These are phyloP conservation scores for Orthosia gothica DNA, from an alignment of 2,888 invertebrate genomes.

Conservation along the genomic window DNA sequence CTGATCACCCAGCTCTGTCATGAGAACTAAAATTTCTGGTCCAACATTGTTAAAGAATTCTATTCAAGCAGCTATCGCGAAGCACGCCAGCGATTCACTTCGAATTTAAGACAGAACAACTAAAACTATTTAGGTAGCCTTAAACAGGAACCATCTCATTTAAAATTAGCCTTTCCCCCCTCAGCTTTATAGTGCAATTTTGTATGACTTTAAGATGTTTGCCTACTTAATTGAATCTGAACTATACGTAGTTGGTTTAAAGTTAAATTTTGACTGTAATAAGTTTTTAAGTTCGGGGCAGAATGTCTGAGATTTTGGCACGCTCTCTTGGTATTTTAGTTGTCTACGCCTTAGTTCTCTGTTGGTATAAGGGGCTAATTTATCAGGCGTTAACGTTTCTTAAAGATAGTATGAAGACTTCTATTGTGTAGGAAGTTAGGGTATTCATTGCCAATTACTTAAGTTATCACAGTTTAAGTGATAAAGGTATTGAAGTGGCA, in stretches of 20 bases:
- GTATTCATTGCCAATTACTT: slow-evolving; percentile 18
- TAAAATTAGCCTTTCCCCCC: slow-evolving; percentile 39
- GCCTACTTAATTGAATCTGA: slow-evolving; percentile 66
- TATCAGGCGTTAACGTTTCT: slow-evolving; percentile 68
- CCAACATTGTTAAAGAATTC: slow-evolving; percentile 60
- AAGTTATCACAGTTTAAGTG: not conserved
- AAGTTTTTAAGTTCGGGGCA: slow-evolving; percentile 67
- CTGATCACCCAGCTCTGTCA: not conserved
- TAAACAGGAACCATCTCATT: slow-evolving; percentile 31
- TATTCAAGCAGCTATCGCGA: slow-evolving; percentile 72
- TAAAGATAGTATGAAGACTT: slow-evolving; percentile 36
- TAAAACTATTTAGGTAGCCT: slow-evolving; percentile 71
- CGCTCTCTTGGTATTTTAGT: slow-evolving; percentile 78
- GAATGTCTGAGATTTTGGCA: slow-evolving; percentile 75
- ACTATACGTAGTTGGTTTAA: slow-evolving; percentile 66
- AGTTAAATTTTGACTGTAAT: slow-evolving; percentile 71
- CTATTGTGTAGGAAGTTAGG: slow-evolving; percentile 18
- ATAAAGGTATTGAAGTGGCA: not conserved
- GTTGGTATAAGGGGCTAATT: slow-evolving; percentile 73
- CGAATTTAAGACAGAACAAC: slow-evolving; percentile 71
- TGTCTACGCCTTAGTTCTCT: slow-evolving; percentile 71
- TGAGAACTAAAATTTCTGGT: slow-evolving; percentile 24
- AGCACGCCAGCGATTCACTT: slow-evolving; percentile 67
- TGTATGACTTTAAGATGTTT: slow-evolving; percentile 13
- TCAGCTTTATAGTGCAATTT: slow-evolving; percentile 51